phyloP scores from a whole-genome alignment of 2,113 vertebrate species.

The Ifrita kowaldi region DNA sequence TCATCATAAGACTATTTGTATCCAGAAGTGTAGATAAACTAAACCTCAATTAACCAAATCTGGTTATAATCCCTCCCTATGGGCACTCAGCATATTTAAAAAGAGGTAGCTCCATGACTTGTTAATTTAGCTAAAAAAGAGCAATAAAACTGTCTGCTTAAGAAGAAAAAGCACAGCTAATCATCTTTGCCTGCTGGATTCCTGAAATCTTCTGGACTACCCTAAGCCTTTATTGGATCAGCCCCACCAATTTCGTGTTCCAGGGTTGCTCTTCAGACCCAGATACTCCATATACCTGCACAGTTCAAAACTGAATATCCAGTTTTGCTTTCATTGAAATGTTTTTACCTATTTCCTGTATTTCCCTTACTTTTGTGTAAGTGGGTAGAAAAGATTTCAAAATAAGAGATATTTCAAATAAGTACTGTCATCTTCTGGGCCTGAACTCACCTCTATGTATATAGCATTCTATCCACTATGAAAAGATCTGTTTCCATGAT shows the following conservation, averaged over 20 bases:
- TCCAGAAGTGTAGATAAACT: constrained; percentile 7
- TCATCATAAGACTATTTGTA: background rate
- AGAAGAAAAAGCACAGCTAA: background rate
- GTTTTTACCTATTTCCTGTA: background rate
- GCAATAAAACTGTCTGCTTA: background rate
- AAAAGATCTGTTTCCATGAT: background rate
- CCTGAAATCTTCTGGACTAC: background rate
- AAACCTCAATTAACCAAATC: constrained; percentile 1
- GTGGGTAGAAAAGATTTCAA: background rate
- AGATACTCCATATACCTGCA: background rate
- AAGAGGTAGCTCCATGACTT: background rate
- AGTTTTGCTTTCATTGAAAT: background rate
- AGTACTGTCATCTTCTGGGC: background rate
- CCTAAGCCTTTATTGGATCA: background rate
- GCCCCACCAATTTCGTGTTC: background rate
- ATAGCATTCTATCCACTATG: background rate
- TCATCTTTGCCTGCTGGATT: background rate
- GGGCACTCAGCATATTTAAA: background rate
- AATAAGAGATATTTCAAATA: background rate
- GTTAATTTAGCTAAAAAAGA: background rate
- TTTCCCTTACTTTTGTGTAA: background rate
- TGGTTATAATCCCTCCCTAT: background rate
- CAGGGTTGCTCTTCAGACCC: background rate
- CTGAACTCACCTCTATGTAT: background rate
- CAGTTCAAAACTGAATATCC: background rate